Conservation (phyloP, 2,888 invertebrate genomes). For the Charanyca ferruginea region DNA sequence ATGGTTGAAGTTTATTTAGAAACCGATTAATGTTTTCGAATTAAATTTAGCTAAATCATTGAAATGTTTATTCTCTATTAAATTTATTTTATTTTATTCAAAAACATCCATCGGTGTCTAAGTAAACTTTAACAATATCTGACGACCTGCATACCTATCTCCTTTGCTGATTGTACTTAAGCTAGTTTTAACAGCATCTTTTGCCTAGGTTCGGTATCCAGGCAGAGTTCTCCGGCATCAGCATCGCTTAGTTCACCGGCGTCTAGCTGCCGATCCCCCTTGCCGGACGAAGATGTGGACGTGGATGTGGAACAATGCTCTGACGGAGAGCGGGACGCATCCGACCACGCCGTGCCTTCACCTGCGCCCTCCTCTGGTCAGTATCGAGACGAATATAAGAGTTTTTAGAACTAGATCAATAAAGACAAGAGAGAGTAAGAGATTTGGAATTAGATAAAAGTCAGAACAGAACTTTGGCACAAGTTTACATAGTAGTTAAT, state of each 20-base stretch:
- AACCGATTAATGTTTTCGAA: no score
- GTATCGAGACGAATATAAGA: conserved; percentile 5
- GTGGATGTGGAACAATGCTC: conserved; percentile 94
- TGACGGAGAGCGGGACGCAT: conserved; percentile 92
- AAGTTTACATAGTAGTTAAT: no score
- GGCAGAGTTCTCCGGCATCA: conserved; percentile 87
- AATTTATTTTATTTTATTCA: no score
- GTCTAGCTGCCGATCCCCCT: conserved; percentile 88
- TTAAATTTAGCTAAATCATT: no score
- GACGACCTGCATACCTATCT: no score
- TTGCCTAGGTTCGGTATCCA: conserved; percentile 82
- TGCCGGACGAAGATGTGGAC: conserved; percentile 92
- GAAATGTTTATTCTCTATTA: no score
- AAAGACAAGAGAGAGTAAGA: no score
- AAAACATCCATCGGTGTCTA: no score
- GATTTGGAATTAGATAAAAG: neutral
- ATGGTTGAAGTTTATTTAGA: no score
- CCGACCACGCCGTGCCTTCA: conserved; percentile 87
- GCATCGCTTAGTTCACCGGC: conserved; percentile 87
- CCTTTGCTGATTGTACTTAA: no score
- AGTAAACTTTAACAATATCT: no score
- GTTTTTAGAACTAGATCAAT: no score
- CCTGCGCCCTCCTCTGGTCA: conserved; percentile 88
- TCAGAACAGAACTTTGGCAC: neutral
- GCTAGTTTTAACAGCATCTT: neutral